Base-by-base conservation (phyloP, 1,140 invertebrate genomes). In the Andricus grossulariae region DNA sequence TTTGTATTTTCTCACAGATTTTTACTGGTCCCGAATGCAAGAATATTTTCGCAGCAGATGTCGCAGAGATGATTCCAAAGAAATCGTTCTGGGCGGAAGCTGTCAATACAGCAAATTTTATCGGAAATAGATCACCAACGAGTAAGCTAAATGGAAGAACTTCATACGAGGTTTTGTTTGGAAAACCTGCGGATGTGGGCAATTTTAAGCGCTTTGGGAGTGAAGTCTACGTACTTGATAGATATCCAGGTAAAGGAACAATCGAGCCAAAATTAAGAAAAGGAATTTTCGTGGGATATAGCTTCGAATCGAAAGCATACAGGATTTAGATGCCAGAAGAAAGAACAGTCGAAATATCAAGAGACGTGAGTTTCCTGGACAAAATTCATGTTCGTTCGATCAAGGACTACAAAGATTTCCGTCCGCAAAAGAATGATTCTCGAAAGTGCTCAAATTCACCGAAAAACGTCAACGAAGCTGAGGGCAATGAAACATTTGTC, bases 241-340 rank as follows among this genome's bases (percentile, higher is more conserved):
- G 54, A 51, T 51, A 50, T 3, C 60, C 73, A 25, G 50, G 19
- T 1, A n/a, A n/a, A 8, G 50, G 60, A 18, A 78, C 72, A 55
- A 15, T 79, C 2, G 77, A 75, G 11, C 70, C 77, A 25, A 39
- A 60, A 6, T 74, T 71, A 32, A 77, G 51, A 50, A 78, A 78
- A 50, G 82, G 78, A 4, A 51, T 50, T 13, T 81, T 85, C 54
- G 75, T 88, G 16, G 87, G 86, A 21, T 86, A 87, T 66, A 60
- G 66, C 55, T 70, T 55, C 32, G 80, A 84, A 54, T 80, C 79
- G 50, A 81, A 88, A 21, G 80, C 82, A 12, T 88, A 80, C 75
- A 74, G 82, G 13, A 55, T 87, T 13, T 88, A 82, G 83, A 77
- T 83, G 21, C 75, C 73, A 13, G 49, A 78, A 52, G 54, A 74